Percentiles rank a stretch among this genome's conserved stretches.
Conservation (phyloP, 2,888 invertebrate species). For the Geotrupes spiniger region DNA sequence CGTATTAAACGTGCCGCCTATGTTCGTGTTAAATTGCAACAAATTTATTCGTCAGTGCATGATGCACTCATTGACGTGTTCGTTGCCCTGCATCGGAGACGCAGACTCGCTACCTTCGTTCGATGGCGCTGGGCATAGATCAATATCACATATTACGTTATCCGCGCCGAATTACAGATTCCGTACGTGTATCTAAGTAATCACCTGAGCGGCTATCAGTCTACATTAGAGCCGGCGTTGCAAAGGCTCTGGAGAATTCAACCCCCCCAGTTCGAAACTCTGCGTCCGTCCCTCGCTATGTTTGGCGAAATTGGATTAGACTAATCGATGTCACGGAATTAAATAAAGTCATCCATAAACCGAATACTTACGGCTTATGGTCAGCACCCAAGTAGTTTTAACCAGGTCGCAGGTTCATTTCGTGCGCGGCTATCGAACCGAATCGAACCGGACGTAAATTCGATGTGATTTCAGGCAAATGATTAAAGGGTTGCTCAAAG, state of each 20-base stretch:
- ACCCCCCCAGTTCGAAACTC: slow-evolving; percentile 33
- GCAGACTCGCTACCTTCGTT: background rate
- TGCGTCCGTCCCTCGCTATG: slow-evolving; percentile 32
- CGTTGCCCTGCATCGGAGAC: too few species aligned
- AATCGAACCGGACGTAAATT: too few species aligned
- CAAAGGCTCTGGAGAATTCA: slow-evolving; percentile 30
- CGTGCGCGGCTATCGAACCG: too few species aligned
- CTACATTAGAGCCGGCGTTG: slow-evolving; percentile 29
- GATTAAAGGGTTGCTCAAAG: too few species aligned
- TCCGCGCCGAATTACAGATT: slow-evolving; percentile 20
- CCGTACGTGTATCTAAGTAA: slow-evolving; percentile 27
- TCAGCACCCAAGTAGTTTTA: too few species aligned
- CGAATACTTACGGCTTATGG: slow-evolving; percentile 17
- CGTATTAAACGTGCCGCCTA: too few species aligned
- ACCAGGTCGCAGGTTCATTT: too few species aligned
- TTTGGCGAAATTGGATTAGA: slow-evolving; percentile 40
- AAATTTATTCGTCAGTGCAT: too few species aligned
- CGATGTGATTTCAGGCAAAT: too few species aligned
- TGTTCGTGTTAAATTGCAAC: too few species aligned
- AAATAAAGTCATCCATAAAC: slow-evolving; percentile 34
- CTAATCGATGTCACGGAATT: slow-evolving; percentile 40
- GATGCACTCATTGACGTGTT: too few species aligned
- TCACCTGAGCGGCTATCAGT: slow-evolving; percentile 33
- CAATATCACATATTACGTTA: slow-evolving; percentile 12
- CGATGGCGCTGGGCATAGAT: background rate